Evolutionary conservation across 2,888 invertebrate species (phyloP).

Genomic region (Ceramica pisi): DNA sequence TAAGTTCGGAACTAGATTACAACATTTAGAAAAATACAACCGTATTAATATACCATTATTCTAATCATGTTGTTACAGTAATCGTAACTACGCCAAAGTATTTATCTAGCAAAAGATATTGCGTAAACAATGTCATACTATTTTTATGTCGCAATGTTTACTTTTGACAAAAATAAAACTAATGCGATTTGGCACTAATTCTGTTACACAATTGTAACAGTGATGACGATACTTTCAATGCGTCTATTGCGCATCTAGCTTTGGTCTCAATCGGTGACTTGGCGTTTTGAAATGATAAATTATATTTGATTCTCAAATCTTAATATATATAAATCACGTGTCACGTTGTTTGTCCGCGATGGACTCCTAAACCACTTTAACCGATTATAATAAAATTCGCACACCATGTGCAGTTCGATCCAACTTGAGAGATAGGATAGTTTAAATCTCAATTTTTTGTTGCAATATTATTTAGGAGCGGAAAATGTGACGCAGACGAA

Average conservation of each 20-base stretch:
- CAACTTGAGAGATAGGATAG: no score
- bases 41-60: neutral
- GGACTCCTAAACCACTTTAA: no score
- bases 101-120: conserved; percentile 25
- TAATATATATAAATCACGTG: no score
- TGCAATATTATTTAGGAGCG: no score
- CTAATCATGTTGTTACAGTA: conserved; percentile 5
- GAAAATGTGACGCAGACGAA: no score
- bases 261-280: conserved; percentile 1
- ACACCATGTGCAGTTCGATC: no score
- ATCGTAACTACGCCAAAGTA: conserved; percentile 12
- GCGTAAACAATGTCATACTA: conserved; percentile 55
- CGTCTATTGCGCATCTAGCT: conserved; percentile 14
- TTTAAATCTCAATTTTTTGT: no score
- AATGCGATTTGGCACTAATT: conserved; percentile 64
- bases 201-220: conserved; percentile 29
- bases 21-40: neutral
- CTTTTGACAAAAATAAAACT: conserved; percentile 48
- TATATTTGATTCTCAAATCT: no score
- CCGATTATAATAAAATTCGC: no score
- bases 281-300: no score
- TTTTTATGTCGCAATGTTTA: conserved; percentile 24
- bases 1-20: conserved; percentile 14
- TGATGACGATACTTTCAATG: conserved; percentile 6
- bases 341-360: no score